Evolutionary conservation across 2,888 invertebrate genomes (phyloP), one percentile per base, ranked within the genome.

Genomic region (Parelbella ahira): DNA sequence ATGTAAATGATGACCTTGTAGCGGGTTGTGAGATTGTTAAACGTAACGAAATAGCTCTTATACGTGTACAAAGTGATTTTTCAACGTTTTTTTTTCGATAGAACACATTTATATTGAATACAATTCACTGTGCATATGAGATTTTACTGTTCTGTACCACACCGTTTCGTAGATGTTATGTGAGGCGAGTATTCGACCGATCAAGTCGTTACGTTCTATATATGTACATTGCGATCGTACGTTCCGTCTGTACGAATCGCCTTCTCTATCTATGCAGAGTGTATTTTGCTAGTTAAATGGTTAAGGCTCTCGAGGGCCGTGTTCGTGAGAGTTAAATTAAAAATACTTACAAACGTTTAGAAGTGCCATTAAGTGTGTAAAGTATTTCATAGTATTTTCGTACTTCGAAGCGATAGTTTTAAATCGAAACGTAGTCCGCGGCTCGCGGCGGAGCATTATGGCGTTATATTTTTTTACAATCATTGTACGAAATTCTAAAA

Each of bases 361-460:
- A 80, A 79, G 83, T 84, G 83, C 83, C 83, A 84, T 84, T 83
- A 78, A 58, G 44, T 61, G 58, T 15, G 4, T 66, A 61, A 68
- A 65, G 62, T 58, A 60, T 53, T 41, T 53, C 55, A 75, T 71
- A 75, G 75, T 84, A 83, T 84, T 84, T 83, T 83, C 79, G 55
- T 82, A 83, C 70, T 61, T 53, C 50, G 56, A 58, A 70, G 62
- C 69, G 69, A 78, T 76, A 76, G 63, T 56, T 58, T 49, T 61
- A 57, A 55, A 50, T 33, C 4, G 33, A 45, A 53, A 50, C n/a
- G n/a, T n/a, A n/a, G n/a, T n/a, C n/a, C n/a, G n/a, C n/a, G n/a
- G n/a, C n/a, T n/a, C n/a, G n/a, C n/a, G 20, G 11, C 28, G 21
- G 24, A 33, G 23, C 23, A 2, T 2, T 2, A 9, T 12, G 21